Evolutionary conservation across 2,797 vertebrate genomes (phyloP), one percentile per base, ranked within the genome.

Genomic region (Hozukius guyotensis): DNA sequence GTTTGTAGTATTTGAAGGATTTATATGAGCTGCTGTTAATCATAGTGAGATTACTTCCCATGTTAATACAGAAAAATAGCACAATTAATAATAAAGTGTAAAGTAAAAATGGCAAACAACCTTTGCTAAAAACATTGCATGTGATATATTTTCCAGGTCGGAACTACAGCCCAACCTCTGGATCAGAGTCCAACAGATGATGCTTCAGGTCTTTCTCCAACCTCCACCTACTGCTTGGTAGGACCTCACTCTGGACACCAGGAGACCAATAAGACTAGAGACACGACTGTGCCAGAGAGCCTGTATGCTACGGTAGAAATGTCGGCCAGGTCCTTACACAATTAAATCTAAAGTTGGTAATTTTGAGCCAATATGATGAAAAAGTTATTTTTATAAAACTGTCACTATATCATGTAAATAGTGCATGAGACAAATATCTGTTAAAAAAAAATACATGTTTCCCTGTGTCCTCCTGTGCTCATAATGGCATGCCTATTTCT

Each of bases 111-210:
- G 4, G 1, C 11, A 57, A 42, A 8, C 31, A 57, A 31, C 1
- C 16, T 10, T 25, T 24, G 5, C 20, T 59, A 4, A 32, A 57
- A 5, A 27, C 5, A 4, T 20, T 20, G 2, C 16, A 22, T 42
- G 12, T 62, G 4, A 16, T 36, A 13, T 42, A 8, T 78, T 29
- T 56, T 67, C 4, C 56, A 82, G 74, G 2, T 1, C 0, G 0
- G 1, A 9, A 0, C 1, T 16, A 2, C 2, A 10, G 3, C 0
- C 14, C 18, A 3, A 6, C 3, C 1, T 32, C 18, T 0, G 2
- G 1, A 5, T 14, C 42, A 5, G 6, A 63, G 6, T 20, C 8
- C 4, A 20, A 4, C 27, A 8, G 1, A 4, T 20, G 53, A 46
- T 14, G 4, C 14, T 12, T 22, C 22, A 20, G 20, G 5, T 57